Percentiles rank a stretch among this genome's conserved stretches.
Evolutionary conservation across 2,888 invertebrate species (phyloP).

Genomic region (Morpho deidamia): DNA sequence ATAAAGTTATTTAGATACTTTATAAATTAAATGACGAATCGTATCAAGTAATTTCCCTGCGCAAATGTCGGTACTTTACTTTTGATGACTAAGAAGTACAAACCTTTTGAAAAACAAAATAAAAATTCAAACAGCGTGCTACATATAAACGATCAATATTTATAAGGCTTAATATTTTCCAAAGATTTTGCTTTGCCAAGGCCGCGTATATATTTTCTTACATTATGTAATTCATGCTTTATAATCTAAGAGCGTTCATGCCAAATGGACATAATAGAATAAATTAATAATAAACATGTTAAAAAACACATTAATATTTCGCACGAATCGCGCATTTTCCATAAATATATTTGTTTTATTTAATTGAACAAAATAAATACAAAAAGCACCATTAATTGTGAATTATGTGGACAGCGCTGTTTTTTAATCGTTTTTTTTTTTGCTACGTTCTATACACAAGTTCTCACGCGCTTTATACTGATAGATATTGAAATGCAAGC

Average conservation of each 20-base stretch:
- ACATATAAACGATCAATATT: constrained; percentile 21
- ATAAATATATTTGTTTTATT: not conserved
- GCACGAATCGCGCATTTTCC: not conserved
- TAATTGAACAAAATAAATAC: not conserved
- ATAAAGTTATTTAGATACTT: too few relatives aligned
- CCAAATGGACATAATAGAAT: constrained; percentile 4
- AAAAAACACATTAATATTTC: constrained; percentile 11
- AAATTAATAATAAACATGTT: not conserved
- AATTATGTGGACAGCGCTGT: too few relatives aligned
- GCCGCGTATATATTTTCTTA: constrained; percentile 3
- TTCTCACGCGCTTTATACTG: too few relatives aligned
- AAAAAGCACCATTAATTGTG: too few relatives aligned
- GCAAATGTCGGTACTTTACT: constrained; percentile 22
- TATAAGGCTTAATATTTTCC: constrained; percentile 16
- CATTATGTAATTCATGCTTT: constrained; percentile 6
- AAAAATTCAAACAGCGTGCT: constrained; percentile 13
- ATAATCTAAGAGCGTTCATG: constrained; percentile 6
- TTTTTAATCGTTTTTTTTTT: too few relatives aligned
- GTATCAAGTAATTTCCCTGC: constrained; percentile 3
- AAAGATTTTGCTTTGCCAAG: constrained; percentile 11
- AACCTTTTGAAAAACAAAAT: constrained; percentile 12
- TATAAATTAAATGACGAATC: not conserved
- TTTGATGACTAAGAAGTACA: constrained; percentile 17
- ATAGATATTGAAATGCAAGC: not conserved
- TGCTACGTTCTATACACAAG: too few relatives aligned